A percentile compares a stretch with the other conserved stretches of the same genome.
Evolutionary conservation across 2,888 invertebrate genomes (phyloP).

Genomic region (Polydesmus complanatus): DNA sequence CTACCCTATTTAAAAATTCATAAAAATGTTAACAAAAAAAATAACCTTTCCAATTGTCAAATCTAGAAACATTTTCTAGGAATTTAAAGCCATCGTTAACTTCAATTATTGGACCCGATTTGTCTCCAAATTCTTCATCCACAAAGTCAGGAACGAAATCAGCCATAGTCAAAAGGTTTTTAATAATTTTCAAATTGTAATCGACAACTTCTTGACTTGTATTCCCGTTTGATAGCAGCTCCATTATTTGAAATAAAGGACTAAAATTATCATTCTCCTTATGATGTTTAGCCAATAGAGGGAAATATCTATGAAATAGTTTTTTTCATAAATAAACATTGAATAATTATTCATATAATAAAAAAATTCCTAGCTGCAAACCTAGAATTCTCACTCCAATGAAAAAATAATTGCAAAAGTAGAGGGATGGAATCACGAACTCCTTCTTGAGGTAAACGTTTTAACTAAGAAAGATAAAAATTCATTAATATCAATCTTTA

Average conservation of each 20-base stretch:
- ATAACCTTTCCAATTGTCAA: neutral
- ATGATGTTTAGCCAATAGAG: conserved; percentile 48
- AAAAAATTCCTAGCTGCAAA: conserved; percentile 22
- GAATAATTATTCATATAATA: neutral
- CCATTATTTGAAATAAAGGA: conserved; percentile 52
- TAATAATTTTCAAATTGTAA: conserved; percentile 56
- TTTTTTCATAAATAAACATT: neutral
- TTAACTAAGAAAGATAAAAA: neutral
- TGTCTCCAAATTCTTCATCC: conserved; percentile 27
- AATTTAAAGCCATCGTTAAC: conserved; percentile 10
- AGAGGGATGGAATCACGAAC: conserved; percentile 69
- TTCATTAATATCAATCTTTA: neutral
- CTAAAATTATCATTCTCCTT: conserved; percentile 36
- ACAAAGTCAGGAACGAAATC: conserved; percentile 32
- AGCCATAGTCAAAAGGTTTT: conserved; percentile 52
- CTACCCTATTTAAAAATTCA: no score
- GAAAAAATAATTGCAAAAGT: conserved; percentile 53
- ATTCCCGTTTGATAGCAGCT: conserved; percentile 54
- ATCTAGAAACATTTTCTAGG: neutral
- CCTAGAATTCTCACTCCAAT: conserved; percentile 67
- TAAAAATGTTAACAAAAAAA: no score
- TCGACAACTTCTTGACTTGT: conserved; percentile 50
- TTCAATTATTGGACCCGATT: conserved; percentile 31
- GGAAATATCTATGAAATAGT: conserved; percentile 42
- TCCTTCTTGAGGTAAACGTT: conserved; percentile 44